phyloP scores from a whole-genome alignment of 2,113 vertebrate genomes.

The Lophius piscatorius region DNA sequence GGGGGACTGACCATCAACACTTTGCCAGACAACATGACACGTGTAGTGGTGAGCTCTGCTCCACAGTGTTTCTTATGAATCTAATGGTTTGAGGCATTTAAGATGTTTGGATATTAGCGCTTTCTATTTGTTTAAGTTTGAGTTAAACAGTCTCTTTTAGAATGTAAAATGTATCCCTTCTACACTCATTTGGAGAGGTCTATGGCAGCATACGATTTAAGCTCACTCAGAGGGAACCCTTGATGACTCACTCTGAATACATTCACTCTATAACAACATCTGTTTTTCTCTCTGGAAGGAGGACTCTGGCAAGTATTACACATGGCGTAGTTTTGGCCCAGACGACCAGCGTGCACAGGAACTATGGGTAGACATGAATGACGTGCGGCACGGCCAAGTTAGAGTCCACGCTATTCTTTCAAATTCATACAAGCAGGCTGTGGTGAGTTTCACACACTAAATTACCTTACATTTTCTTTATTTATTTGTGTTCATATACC shows the following conservation, averaged over 20 bases:
- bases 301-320: slow-evolving; percentile 88
- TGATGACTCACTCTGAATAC: slow-evolving; percentile 4
- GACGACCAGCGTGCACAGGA: slow-evolving; percentile 72
- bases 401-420: slow-evolving; percentile 89
- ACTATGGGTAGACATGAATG: slow-evolving; percentile 87
- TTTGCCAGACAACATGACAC: slow-evolving; percentile 83
- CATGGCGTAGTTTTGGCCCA: slow-evolving; percentile 81
- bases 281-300: slow-evolving; percentile 74
- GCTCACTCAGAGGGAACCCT: slow-evolving; percentile 1
- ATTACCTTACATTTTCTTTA: too few species aligned
- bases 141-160: slow-evolving; percentile 57
- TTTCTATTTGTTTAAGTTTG: slow-evolving; percentile 51
- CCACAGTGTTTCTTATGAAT: slow-evolving; percentile 27
- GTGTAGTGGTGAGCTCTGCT: slow-evolving; percentile 82
- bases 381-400: slow-evolving; percentile 81
- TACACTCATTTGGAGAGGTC: slow-evolving; percentile 11
- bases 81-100: slow-evolving; percentile 34
- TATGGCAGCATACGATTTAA: slow-evolving; percentile 18
- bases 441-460: slow-evolving; percentile 83
- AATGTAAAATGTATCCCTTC: slow-evolving; percentile 7
- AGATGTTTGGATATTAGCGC: slow-evolving; percentile 25
- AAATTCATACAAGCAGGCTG: slow-evolving; percentile 90
- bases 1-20: slow-evolving; percentile 85
- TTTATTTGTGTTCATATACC: too few species aligned
- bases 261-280: background rate